Percentiles rank a stretch among this genome's conserved stretches.
These are phyloP conservation scores for Aquatica leii DNA, from an alignment of 2,888 invertebrate species.

Conservation along the genomic window DNA sequence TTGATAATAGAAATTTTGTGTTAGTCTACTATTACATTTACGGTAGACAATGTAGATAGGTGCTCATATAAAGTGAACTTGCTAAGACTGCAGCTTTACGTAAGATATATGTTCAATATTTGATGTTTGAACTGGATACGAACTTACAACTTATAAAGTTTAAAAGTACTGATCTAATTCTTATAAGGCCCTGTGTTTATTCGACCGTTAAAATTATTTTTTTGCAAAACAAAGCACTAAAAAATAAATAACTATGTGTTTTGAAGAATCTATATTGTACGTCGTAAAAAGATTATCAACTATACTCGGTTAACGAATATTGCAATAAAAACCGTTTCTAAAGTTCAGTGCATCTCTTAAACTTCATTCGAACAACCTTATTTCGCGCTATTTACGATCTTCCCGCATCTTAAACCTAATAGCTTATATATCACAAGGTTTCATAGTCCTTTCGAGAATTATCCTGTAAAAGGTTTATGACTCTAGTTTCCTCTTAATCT, in stretches of 20 bases:
- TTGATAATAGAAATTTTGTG: no score
- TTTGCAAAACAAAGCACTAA: constrained; percentile 6
- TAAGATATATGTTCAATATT: constrained; percentile 9
- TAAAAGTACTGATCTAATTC: no score
- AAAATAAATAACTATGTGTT: constrained; percentile 9
- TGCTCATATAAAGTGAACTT: no score
- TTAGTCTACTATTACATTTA: no score
- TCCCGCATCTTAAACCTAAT: constrained; percentile 47
- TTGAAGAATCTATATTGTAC: background rate
- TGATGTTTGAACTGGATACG: background rate
- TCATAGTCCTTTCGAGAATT: constrained; percentile 46
- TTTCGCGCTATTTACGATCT: constrained; percentile 48
- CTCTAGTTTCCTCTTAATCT: constrained; percentile 32
- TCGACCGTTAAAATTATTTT: background rate
- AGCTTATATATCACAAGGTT: constrained; percentile 49
- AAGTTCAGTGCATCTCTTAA: constrained; percentile 36
- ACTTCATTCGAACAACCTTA: constrained; percentile 41
- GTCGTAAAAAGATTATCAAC: constrained; percentile 20
- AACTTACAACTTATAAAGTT: background rate
- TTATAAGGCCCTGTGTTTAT: no score
- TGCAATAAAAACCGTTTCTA: constrained; percentile 26
- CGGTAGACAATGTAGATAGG: no score
- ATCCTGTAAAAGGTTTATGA: constrained; percentile 44
- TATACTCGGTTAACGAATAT: constrained; percentile 26
- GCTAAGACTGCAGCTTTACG: background rate